These are phyloP conservation scores for Casuarius casuarius DNA, from an alignment of 2,113 vertebrate genomes.

Conservation along the genomic window DNA sequence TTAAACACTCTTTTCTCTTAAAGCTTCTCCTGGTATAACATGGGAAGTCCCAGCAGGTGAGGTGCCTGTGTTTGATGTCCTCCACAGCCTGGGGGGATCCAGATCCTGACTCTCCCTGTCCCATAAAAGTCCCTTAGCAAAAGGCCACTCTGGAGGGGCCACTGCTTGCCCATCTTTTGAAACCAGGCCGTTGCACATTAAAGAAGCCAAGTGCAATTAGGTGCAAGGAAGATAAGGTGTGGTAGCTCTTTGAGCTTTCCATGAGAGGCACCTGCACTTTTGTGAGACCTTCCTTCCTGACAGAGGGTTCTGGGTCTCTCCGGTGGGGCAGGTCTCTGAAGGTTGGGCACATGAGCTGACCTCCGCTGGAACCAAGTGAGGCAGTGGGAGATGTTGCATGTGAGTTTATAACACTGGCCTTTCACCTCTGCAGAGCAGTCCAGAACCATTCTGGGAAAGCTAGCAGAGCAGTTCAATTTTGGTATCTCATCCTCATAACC, in stretches of 20 bases:
- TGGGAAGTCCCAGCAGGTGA: background rate
- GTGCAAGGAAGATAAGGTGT: background rate
- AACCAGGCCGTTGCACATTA: background rate
- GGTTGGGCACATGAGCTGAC: background rate
- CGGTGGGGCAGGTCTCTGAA: background rate
- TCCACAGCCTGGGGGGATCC: background rate
- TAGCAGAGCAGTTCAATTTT: background rate
- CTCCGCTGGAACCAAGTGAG: fast-evolving
- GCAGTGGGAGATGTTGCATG: background rate
- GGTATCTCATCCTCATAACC: background rate
- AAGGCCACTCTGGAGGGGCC: background rate
- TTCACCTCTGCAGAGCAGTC: background rate
- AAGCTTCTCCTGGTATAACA: background rate
- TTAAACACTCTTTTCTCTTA: background rate
- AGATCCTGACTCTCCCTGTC: background rate
- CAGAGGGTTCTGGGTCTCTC: background rate
- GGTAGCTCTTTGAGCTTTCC: background rate
- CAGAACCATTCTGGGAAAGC: background rate
- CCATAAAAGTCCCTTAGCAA: background rate
- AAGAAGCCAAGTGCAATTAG: background rate
- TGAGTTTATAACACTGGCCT: fast-evolving
- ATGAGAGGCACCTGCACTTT: background rate
- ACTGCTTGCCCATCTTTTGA: background rate
- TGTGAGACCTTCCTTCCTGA: background rate
- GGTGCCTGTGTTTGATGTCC: background rate